Percentiles rank a stretch among this genome's conserved stretches.
These are phyloP conservation scores for Acanthosoma haemorrhoidale DNA, from an alignment of 2,888 invertebrate genomes.

Conservation along the genomic window DNA sequence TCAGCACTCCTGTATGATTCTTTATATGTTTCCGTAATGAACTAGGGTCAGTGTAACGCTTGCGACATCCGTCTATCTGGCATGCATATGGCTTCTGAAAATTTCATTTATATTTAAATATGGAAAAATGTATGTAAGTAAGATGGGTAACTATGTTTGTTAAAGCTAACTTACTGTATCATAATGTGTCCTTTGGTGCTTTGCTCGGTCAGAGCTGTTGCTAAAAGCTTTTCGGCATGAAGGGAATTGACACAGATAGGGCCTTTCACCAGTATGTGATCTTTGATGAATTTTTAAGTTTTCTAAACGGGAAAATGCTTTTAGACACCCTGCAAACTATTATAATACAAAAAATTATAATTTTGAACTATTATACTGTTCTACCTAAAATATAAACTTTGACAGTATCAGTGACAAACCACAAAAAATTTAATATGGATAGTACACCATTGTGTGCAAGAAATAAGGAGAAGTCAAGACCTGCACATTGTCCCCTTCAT, in stretches of 20 bases:
- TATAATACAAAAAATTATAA: too few relatives aligned
- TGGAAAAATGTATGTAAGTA: too few relatives aligned
- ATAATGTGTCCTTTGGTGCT: conserved; percentile 97
- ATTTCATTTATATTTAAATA: background rate
- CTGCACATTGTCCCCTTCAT: too few relatives aligned
- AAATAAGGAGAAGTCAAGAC: too few relatives aligned
- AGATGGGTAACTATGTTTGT: background rate
- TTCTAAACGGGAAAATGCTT: conserved; percentile 93
- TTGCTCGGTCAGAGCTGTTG: conserved; percentile 96
- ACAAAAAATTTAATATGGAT: too few relatives aligned
- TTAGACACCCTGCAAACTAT: conserved; percentile 91
- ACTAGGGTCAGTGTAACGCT: conserved; percentile 91
- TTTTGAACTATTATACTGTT: too few relatives aligned
- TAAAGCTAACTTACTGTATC: conserved; percentile 73
- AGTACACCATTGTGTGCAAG: too few relatives aligned
- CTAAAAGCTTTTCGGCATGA: conserved; percentile 95
- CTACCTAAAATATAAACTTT: too few relatives aligned
- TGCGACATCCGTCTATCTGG: conserved; percentile 77
- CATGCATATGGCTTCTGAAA: conserved; percentile 87
- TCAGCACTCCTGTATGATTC: conserved; percentile 55
- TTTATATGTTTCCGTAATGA: conserved; percentile 89
- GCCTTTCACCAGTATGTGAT: conserved; percentile 93
- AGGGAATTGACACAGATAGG: conserved; percentile 88
- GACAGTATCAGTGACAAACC: too few relatives aligned
- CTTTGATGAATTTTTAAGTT: conserved; percentile 96